These are phyloP conservation scores for Alexandromys fortis DNA, from an alignment of 2,113 vertebrate genomes.

Conservation along the genomic window DNA sequence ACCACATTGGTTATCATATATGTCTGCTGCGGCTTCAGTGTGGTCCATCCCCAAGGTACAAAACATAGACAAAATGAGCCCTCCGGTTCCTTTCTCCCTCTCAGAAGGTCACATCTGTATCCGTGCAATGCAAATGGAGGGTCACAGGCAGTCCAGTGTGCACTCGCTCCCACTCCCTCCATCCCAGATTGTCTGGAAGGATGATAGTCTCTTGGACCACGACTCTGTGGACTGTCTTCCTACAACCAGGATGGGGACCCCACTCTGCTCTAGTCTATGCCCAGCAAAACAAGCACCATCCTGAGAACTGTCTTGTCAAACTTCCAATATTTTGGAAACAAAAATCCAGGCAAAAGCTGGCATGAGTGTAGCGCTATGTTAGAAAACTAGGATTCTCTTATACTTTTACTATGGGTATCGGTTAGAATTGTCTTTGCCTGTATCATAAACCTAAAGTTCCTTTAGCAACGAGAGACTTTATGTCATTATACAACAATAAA, in stretches of 20 bases:
- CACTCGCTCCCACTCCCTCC: too few relatives aligned
- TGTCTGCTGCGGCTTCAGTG: not conserved
- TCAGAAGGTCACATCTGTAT: not conserved
- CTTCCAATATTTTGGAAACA: constrained; percentile 7
- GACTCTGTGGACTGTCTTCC: not conserved
- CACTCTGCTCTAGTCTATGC: not conserved
- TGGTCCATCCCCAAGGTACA: constrained; percentile 53
- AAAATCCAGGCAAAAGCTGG: not conserved
- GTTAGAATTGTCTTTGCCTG: not conserved
- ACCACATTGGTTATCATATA: not conserved
- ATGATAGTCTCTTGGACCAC: not conserved
- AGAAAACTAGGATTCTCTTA: constrained; percentile 15
- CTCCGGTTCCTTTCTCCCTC: not conserved
- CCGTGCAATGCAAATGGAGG: not conserved
- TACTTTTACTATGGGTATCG: not conserved
- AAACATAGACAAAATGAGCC: constrained; percentile 9
- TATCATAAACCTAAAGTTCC: not conserved
- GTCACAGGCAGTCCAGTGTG: accelerated
- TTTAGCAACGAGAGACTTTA: not conserved
- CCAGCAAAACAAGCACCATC: not conserved
- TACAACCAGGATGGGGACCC: not conserved
- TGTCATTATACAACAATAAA: not conserved
- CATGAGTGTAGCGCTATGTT: not conserved
- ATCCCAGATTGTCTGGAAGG: not conserved
- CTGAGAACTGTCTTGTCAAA: not conserved